These are phyloP conservation scores for Diploptera punctata DNA, from an alignment of 2,888 invertebrate species.

Conservation along the genomic window DNA sequence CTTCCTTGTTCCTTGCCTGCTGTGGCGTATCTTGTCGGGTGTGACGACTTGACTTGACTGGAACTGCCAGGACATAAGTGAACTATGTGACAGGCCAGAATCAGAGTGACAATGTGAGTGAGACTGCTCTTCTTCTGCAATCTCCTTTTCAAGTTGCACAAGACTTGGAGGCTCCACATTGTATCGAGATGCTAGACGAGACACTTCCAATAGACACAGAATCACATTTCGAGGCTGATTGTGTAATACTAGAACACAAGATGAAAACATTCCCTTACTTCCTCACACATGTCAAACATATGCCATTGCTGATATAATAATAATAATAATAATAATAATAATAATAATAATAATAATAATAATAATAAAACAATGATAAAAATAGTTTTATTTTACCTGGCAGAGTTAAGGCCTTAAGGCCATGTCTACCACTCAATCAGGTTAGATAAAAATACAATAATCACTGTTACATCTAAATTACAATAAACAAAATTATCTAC, in stretches of 20 bases:
- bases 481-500: no score
- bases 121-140: conserved; percentile 65
- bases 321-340: not conserved
- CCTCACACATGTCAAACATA: no score
- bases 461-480: no score
- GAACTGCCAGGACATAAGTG: conserved; percentile 73
- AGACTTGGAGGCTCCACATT: conserved; percentile 83
- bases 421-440: no score
- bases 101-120: conserved; percentile 51
- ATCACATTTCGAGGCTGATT: conserved; percentile 85
- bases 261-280: no score
- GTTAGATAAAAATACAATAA: no score
- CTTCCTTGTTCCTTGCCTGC: conserved; percentile 55
- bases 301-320: no score
- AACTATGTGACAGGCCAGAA: conserved; percentile 65
- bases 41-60: conserved; percentile 58
- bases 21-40: conserved; percentile 61
- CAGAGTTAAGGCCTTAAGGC: no score
- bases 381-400: no score
- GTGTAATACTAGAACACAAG: conserved; percentile 69
- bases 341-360: not conserved
- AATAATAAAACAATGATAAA: no score
- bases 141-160: conserved; percentile 85
- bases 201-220: conserved; percentile 84
- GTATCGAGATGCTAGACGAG: conserved; percentile 78